Evolutionary conservation across 2,888 invertebrate genomes (phyloP), one percentile per base, ranked within the genome.

Genomic region (Punctoribates punctum): DNA sequence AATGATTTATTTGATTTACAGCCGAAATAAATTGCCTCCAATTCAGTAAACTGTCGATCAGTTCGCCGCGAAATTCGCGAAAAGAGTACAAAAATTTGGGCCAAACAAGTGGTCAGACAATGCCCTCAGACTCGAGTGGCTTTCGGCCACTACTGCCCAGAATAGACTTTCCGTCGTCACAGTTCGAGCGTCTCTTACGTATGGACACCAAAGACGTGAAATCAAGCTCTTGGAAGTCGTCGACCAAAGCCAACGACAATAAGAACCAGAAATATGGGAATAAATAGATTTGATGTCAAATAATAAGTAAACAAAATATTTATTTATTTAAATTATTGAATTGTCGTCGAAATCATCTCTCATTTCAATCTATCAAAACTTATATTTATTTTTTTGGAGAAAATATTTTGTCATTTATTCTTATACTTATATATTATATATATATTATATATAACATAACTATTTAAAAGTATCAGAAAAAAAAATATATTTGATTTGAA

Each of bases 41-140:
- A 70, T 75, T 75, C 65, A 75, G 75, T 29, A 75, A 75, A 27
- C 75, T 75, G 65, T 75, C 75, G n/a, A 75, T 75, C 75, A 72
- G 75, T 27, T 75, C 75, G 25, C 75, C 75, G 8, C 70, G 65
- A 25, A 67, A 15, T 70, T 27, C 65, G 15, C 38, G 70, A 23
- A 62, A 75, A 42, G 65, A 75, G 15, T 29, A 54, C 34, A 29
- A 29, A 27, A 51, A 25, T 27, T 51, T 23, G n/a, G 25, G 34
- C 23, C 42, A 73, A 48, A n/a, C 29, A 38, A 48, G n/a, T 25
- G 38, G 42, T 27, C 25, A 42, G n/a, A 27, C 46, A 73, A 29
- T 48, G 29, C 29, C 29, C 8, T n/a, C 48, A 29, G 42, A 54
- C 1, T 13, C 13, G n/a, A 38, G 48, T 75, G 75, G 65, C 20